Percentiles rank a stretch among this genome's conserved stretches.
phyloP scores from a whole-genome alignment of 2,113 vertebrate species.

The Protobothrops flavoviridis region DNA sequence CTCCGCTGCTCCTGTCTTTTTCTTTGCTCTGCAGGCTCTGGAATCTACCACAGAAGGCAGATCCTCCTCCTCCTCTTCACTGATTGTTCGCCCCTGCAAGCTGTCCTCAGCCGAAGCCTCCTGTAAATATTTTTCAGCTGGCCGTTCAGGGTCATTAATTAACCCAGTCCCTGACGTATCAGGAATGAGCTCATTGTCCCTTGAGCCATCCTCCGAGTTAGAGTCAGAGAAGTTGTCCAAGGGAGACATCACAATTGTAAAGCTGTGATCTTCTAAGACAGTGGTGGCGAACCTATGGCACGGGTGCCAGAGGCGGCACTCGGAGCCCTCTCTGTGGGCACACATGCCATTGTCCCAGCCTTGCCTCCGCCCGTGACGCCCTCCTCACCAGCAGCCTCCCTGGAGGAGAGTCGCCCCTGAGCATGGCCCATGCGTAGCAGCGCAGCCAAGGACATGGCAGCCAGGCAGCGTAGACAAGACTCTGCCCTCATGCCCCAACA shows the following conservation, averaged over 20 bases:
- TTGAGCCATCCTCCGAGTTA: not conserved
- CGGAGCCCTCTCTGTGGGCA: no score
- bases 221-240: not conserved
- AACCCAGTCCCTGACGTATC: not conserved
- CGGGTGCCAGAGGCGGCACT: no score
- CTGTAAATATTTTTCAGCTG: not conserved
- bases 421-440: no score
- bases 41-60: not conserved
- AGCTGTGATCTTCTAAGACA: not conserved
- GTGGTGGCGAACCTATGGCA: no score
- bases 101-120: not conserved
- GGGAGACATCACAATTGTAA: not conserved
- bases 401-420: no score
- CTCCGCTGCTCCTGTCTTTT: not conserved
- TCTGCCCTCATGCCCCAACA: no score
- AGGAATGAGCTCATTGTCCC: not conserved
- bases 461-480: no score
- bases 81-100: not conserved
- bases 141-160: not conserved
- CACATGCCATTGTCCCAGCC: no score
- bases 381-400: no score
- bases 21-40: not conserved
- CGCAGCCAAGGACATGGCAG: no score
- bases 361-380: no score
- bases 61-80: not conserved